Base-by-base conservation (phyloP, 2,797 vertebrate species). In the Siniperca undulata region DNA sequence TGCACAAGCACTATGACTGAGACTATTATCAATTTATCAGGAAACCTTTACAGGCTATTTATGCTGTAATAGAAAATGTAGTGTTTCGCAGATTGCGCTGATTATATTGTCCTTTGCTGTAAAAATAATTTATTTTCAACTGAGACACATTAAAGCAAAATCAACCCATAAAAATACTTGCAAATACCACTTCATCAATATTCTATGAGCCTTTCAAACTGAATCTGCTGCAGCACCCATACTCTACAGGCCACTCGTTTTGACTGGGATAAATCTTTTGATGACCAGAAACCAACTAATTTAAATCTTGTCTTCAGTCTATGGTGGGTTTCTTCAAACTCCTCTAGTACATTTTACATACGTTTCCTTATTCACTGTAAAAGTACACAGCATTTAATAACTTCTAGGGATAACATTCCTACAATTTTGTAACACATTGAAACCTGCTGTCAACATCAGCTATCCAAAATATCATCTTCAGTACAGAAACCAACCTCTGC, bases 401-500 rank as follows among this genome's bases (percentile, higher is more conserved):
- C 8, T 7, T 56, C 12, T 4, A 38, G n/a, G 4, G 4, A 53
- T 60, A n/a, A 44, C 9, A 81, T 46, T 48, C 24, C 56, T 58
- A 22, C 13, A 38, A 3, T 60, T 36, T 14, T 40, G 1, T 50
- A 36, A 64, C 27, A 42, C 17, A 34, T 3, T 13, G 5, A 71
- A 56, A 70, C 14, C 9, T 72, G 34, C 50, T 68, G 34, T 58
- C 36, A 48, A 58, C 20, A 58, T 27, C 11, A 44, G 44, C 16
- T 17, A 69, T 64, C 19, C 20, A 12, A 65, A 66, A 58, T 81
- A 40, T 19, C 52, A 9, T 78, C 48, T 40, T 66, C 9, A 27
- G 24, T 24, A 5, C 70, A 80, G 56, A 83, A 69, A 81, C 44
- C 19, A 81, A 16, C 61, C 16, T 13, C 70, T 50, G 44, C 14